These are phyloP conservation scores for Drosophila eugracilis DNA, from an alignment of 1,140 invertebrate genomes.

Conservation along the genomic window DNA sequence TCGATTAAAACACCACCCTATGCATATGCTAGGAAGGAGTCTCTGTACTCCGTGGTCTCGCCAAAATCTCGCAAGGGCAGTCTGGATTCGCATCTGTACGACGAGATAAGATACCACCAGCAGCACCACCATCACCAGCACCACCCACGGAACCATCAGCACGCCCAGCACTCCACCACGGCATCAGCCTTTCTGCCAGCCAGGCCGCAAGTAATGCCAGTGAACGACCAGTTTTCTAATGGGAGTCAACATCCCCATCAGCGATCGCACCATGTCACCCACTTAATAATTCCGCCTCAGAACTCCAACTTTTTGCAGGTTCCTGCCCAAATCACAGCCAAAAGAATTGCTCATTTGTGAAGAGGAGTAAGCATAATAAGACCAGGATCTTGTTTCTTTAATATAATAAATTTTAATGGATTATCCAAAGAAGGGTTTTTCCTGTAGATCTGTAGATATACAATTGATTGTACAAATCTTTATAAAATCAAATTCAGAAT, in stretches of 20 bases:
- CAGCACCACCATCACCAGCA: constrained; percentile 53
- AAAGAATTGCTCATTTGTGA: constrained; percentile 73
- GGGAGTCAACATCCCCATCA: constrained; percentile 30
- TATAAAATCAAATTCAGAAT: not conserved
- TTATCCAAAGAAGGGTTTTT: not conserved
- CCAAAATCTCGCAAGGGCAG: constrained; percentile 81
- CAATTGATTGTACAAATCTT: constrained; percentile 14
- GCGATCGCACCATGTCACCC: constrained; percentile 54
- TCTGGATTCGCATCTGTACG: constrained; percentile 78
- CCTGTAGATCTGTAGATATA: constrained; percentile 11
- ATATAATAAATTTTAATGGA: not conserved
- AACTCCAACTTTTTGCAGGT: constrained; percentile 78
- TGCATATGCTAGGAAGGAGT: constrained; percentile 78
- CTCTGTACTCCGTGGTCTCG: constrained; percentile 74
- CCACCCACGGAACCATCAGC: constrained; percentile 24
- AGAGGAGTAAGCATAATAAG: not conserved
- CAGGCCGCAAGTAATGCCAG: constrained; percentile 18
- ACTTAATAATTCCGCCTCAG: constrained; percentile 77
- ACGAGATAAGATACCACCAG: constrained; percentile 82
- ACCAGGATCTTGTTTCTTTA: not conserved
- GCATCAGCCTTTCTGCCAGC: constrained; percentile 58
- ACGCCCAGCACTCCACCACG: constrained; percentile 57
- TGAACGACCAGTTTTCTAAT: constrained; percentile 16
- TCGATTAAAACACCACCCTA: constrained; percentile 74
- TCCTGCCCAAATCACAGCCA: constrained; percentile 59